Evolutionary conservation across 2,113 vertebrate genomes (phyloP).

Genomic region (Capreolus pygargus): DNA sequence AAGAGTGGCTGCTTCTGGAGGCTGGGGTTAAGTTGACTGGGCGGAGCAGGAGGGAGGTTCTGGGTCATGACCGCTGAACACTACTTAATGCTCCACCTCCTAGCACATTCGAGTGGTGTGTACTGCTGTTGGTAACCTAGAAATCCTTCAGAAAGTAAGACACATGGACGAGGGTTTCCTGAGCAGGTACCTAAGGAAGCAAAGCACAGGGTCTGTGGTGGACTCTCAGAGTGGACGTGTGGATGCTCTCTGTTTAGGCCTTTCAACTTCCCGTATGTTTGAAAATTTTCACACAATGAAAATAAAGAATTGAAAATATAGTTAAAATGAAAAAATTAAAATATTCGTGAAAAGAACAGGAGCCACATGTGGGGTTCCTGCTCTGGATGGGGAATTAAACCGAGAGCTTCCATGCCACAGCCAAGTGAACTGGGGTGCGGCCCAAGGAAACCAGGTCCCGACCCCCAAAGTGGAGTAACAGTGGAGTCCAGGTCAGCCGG

Average conservation of each 20-base stretch:
- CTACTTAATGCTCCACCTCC: background rate
- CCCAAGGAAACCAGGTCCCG: background rate
- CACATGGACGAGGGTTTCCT: background rate
- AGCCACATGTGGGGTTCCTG: background rate
- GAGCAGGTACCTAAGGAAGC: too few relatives aligned
- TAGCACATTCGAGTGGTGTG: too few relatives aligned
- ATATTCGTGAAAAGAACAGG: background rate
- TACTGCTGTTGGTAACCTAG: background rate
- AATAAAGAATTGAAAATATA: background rate
- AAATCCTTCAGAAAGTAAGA: background rate
- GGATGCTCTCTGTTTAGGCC: too few relatives aligned
- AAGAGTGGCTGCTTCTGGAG: background rate
- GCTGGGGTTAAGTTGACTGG: too few relatives aligned
- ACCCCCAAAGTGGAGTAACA: background rate
- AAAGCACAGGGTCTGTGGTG: accelerated
- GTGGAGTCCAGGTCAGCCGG: background rate
- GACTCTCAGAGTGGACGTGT: accelerated
- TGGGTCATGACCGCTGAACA: background rate
- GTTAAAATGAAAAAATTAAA: background rate
- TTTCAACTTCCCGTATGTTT: background rate
- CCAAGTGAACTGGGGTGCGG: background rate
- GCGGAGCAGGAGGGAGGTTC: accelerated
- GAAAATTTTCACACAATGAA: background rate
- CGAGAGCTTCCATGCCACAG: accelerated
- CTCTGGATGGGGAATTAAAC: background rate